Conservation (phyloP, 2,797 vertebrate genomes). For the Dryobates pubescens region DNA sequence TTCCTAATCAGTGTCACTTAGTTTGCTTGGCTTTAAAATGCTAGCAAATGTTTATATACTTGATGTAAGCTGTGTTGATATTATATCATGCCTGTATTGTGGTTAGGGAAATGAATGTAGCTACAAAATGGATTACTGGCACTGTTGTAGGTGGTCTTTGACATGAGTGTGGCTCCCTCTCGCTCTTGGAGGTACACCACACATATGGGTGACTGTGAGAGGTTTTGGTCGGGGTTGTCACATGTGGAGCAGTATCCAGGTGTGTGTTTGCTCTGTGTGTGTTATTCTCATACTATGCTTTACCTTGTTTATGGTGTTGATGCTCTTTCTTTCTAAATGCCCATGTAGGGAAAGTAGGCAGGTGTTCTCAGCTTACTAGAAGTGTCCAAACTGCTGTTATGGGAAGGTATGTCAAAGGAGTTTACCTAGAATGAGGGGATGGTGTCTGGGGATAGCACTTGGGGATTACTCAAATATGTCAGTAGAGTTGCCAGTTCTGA, state of each 20-base stretch:
- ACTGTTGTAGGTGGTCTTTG: background rate
- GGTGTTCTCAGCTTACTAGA: background rate
- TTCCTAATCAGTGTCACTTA: background rate
- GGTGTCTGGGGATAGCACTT: background rate
- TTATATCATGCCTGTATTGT: background rate
- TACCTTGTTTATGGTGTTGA: background rate
- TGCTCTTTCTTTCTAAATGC: background rate
- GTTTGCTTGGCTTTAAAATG: conserved; percentile 32
- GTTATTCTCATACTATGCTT: background rate
- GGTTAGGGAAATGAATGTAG: background rate
- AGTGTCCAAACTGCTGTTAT: background rate
- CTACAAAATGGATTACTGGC: background rate
- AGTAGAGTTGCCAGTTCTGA: background rate
- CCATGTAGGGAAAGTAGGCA: background rate
- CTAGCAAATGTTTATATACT: conserved; percentile 6
- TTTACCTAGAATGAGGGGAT: background rate
- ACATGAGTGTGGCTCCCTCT: background rate
- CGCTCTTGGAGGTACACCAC: background rate
- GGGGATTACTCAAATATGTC: background rate
- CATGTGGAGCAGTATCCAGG: background rate
- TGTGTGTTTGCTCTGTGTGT: background rate
- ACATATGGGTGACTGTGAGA: background rate
- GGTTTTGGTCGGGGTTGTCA: background rate
- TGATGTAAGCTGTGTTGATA: background rate
- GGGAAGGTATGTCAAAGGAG: background rate